Evolutionary conservation across 2,888 invertebrate genomes (phyloP).

Genomic region (Nebria salina): DNA sequence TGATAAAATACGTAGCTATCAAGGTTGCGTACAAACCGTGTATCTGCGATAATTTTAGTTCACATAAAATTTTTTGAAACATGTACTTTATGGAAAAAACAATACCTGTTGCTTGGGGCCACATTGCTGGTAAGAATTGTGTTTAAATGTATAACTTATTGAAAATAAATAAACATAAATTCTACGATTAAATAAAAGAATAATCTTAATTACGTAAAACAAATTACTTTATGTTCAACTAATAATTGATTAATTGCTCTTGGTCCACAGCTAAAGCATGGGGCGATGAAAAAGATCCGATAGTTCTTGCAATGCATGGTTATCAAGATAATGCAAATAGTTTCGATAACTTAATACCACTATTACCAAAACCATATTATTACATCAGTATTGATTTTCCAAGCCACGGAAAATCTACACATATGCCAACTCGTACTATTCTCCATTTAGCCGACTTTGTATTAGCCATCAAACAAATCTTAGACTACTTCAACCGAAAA

Average conservation of each 20-base stretch:
- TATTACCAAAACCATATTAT: slow-evolving; percentile 63
- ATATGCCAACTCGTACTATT: slow-evolving; percentile 60
- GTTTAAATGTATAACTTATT: too few relatives aligned
- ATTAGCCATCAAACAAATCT: slow-evolving; percentile 55
- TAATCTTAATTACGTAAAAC: too few relatives aligned
- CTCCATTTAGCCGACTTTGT: slow-evolving; percentile 62
- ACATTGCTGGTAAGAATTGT: background rate
- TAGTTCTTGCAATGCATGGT: slow-evolving; percentile 67
- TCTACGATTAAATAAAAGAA: too few relatives aligned
- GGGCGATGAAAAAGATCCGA: slow-evolving; percentile 65
- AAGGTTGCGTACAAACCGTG: too few relatives aligned
- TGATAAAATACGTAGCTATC: too few relatives aligned
- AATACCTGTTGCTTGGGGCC: background rate
- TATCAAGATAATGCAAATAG: slow-evolving; percentile 65
- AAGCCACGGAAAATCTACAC: slow-evolving; percentile 70
- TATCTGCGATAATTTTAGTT: background rate
- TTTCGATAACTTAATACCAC: slow-evolving; percentile 64
- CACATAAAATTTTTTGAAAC: background rate
- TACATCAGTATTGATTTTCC: slow-evolving; percentile 68
- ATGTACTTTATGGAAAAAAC: background rate
- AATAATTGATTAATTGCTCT: too few relatives aligned
- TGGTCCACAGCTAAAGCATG: slow-evolving; percentile 65
- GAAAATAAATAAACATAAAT: too few relatives aligned
- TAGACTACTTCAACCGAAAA: slow-evolving; percentile 55
- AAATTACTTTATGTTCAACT: too few relatives aligned